Conservation (phyloP, 2,797 vertebrate genomes). For the Australoheros facetus region DNA sequence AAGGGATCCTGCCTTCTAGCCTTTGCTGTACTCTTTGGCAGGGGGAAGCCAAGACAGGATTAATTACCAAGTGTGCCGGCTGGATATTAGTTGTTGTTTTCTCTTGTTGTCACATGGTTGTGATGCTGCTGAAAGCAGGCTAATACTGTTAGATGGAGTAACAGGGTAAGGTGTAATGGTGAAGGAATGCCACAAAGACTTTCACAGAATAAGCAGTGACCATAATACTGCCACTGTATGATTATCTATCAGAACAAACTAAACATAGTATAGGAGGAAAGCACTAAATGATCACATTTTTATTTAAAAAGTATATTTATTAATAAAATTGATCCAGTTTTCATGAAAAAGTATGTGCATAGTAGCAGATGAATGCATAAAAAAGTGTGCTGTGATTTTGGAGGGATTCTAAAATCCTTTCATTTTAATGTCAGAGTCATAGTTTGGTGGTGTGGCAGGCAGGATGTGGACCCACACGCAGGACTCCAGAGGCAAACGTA, state of each 20-base stretch:
- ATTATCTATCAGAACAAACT: slow-evolving; percentile 20
- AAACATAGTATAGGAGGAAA: background rate
- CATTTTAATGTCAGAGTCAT: background rate
- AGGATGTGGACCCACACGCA: too few species aligned
- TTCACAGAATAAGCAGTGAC: slow-evolving; percentile 43
- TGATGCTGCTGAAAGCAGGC: slow-evolving; percentile 59
- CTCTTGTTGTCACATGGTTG: slow-evolving; percentile 73
- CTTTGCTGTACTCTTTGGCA: slow-evolving; percentile 70
- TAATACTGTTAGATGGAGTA: slow-evolving; percentile 70
- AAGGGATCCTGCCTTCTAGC: slow-evolving; percentile 87
- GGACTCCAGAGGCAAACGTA: too few species aligned
- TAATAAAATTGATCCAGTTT: background rate
- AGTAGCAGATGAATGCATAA: background rate
- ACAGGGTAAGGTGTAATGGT: slow-evolving; percentile 58
- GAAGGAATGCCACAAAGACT: slow-evolving; percentile 37
- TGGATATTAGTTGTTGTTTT: slow-evolving; percentile 83
- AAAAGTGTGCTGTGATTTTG: background rate
- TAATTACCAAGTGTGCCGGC: slow-evolving; percentile 81
- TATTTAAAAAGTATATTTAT: background rate
- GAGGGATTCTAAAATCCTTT: background rate
- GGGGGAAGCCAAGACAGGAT: slow-evolving; percentile 74
- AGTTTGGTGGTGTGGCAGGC: too few species aligned
- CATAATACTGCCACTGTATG: background rate
- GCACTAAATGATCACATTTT: background rate
- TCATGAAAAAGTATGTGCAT: background rate